phyloP scores from a whole-genome alignment of 2,797 vertebrate genomes.

The Mormyrops attenuatus region DNA sequence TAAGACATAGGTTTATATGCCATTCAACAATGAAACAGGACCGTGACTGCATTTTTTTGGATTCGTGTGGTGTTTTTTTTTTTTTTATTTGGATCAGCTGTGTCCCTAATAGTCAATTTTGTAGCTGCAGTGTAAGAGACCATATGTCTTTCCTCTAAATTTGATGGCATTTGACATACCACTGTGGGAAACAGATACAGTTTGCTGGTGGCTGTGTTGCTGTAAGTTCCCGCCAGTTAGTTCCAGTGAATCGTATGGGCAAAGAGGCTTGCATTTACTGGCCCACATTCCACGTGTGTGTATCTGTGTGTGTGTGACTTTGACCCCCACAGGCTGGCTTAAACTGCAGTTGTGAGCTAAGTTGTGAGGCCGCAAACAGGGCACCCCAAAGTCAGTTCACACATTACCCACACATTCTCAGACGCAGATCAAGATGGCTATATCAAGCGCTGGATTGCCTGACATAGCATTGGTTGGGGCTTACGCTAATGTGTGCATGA shows the following conservation, averaged over 20 bases:
- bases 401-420: constrained; percentile 15
- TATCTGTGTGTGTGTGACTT: neutral
- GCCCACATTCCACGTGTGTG: neutral
- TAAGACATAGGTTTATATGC: neutral
- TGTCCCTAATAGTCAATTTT: neutral
- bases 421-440: constrained; percentile 18
- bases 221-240: neutral
- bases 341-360: neutral
- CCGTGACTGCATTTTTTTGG: neutral
- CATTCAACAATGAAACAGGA: neutral
- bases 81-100: neutral
- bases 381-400: constrained; percentile 9
- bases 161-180: neutral
- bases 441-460: constrained; percentile 4
- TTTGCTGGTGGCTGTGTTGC: neutral
- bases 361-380: neutral
- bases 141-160: neutral
- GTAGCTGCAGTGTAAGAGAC: neutral
- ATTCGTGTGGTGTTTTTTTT: neutral
- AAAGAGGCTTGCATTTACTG: neutral
- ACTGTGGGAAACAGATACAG: neutral
- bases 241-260: neutral
- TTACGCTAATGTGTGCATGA: constrained; percentile 12
- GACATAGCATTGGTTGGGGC: neutral
- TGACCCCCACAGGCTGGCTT: no score